A percentile compares a stretch with the other conserved stretches of the same genome.
Evolutionary conservation across 1,140 invertebrate species (phyloP).

Genomic region (Calephelis virginiensis): DNA sequence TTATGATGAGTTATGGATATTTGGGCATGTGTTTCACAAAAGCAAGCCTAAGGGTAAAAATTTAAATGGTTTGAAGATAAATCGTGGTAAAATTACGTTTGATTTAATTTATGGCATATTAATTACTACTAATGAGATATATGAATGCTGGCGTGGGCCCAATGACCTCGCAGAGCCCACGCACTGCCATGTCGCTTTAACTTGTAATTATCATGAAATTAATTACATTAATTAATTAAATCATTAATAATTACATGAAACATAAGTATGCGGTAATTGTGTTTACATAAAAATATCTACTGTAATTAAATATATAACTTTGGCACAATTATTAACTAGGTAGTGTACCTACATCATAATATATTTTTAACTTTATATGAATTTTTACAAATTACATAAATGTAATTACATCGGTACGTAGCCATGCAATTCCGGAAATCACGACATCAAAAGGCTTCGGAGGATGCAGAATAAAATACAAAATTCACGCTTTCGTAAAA

Average conservation of each 20-base stretch:
- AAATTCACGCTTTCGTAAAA: too few relatives aligned
- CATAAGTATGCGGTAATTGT: not conserved
- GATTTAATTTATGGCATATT: slow-evolving; percentile 48
- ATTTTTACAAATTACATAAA: too few relatives aligned
- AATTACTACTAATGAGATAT: slow-evolving; percentile 51
- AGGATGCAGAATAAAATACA: too few relatives aligned
- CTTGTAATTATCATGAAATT: slow-evolving; percentile 13
- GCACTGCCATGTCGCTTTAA: not conserved
- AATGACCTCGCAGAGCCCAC: slow-evolving; percentile 22
- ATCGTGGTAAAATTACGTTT: not conserved
- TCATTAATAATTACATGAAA: not conserved
- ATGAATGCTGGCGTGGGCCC: slow-evolving; percentile 39
- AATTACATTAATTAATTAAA: slow-evolving; percentile 5
- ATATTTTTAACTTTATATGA: too few relatives aligned
- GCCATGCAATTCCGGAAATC: too few relatives aligned
- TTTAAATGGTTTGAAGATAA: too few relatives aligned
- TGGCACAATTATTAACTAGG: not conserved
- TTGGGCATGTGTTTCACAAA: too few relatives aligned
- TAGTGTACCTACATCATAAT: too few relatives aligned
- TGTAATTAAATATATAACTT: not conserved
- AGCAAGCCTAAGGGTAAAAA: too few relatives aligned
- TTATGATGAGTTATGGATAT: too few relatives aligned
- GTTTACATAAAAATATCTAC: not conserved
- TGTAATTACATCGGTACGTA: too few relatives aligned
- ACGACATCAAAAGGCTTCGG: too few relatives aligned